Evolutionary conservation across 2,113 vertebrate species (phyloP), one percentile per base, ranked within the genome.

Genomic region (Osmerus mordax): DNA sequence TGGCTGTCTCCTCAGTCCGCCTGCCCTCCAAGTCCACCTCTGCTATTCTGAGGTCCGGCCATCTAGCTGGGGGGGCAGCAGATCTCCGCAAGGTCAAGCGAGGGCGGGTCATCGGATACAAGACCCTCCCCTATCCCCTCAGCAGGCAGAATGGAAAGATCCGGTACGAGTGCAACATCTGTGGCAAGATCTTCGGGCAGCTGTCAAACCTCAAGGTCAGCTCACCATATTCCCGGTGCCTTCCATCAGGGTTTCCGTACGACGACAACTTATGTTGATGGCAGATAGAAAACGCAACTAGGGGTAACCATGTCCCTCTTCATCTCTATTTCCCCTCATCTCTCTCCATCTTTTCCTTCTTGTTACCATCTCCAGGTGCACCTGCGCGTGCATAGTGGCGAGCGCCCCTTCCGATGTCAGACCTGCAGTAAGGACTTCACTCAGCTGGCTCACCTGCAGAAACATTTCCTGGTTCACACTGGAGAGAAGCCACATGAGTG

Each of bases 141-240:
- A 95, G 92, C 85, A 96, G 96, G 78, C 94, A 96, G 87, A 98
- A 98, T 0, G 96, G 97, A 78, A 98, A 98, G 92, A 98, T 98
- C 76, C 97, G 95, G 65, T 98, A 98, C 18, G 95, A 98, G 75
- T 98, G 97, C 89, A 98, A 98, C 0, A 87, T 98, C 72, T 98
- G 97, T 72, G 87, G 94, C 73, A 98, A 98, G 92, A 93, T 95
- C 53, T 98, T 98, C 59, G 95, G 96, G 55, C 97, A 98, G 84
- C 93, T 98, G 72, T 98, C 97, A n/a, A 98, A 98, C 23, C 92
- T 98, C 76, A 98, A 98, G 95, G 96, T 97, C 86, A 75, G 89
- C 76, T 74, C n/a, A 53, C 69, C 6, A 52, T 29, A 52, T 69
- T 36, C 62, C 18, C 25, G 9, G n/a, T 56, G 12, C 9, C 14